Percentiles rank a stretch among this genome's conserved stretches.
Conservation (phyloP, 2,797 vertebrate species). For the Sparidentex hasta region DNA sequence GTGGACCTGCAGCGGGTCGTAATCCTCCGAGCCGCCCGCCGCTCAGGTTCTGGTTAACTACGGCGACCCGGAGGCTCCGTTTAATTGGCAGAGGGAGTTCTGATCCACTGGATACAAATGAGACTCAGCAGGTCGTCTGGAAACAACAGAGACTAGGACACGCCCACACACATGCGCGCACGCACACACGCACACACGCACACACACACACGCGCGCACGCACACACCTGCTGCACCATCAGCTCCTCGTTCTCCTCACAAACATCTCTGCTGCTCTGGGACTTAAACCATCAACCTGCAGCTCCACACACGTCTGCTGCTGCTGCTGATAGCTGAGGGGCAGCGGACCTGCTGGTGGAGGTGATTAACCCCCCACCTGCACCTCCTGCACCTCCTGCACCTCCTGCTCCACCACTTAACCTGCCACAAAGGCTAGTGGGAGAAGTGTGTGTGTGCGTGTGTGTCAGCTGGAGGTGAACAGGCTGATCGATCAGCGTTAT, state of each 20-base stretch:
- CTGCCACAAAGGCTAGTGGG: slow-evolving; percentile 47
- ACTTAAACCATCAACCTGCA: not conserved
- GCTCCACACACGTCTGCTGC: slow-evolving; percentile 14
- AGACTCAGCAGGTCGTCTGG: slow-evolving; percentile 36
- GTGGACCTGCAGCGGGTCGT: not conserved
- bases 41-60: slow-evolving; percentile 15
- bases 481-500: not conserved
- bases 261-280: not conserved
- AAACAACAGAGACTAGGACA: slow-evolving; percentile 23
- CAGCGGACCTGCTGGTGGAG: slow-evolving; percentile 18
- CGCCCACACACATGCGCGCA: slow-evolving; percentile 28
- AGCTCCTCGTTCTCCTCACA: not conserved
- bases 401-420: slow-evolving; percentile 18
- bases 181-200: slow-evolving; percentile 1
- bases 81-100: slow-evolving; percentile 53
- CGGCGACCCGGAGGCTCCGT: slow-evolving; percentile 33
- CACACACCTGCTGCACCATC: not conserved
- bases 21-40: slow-evolving; percentile 44
- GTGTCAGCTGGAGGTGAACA: slow-evolving; percentile 33
- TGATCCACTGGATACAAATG: slow-evolving; percentile 25
- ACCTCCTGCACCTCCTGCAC: no score
- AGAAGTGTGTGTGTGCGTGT: slow-evolving; percentile 45
- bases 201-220: not conserved
- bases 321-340: slow-evolving; percentile 9
- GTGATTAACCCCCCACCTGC: slow-evolving; percentile 34